phyloP scores from a whole-genome alignment of 2,888 invertebrate species.

The Phengaris alcon region DNA sequence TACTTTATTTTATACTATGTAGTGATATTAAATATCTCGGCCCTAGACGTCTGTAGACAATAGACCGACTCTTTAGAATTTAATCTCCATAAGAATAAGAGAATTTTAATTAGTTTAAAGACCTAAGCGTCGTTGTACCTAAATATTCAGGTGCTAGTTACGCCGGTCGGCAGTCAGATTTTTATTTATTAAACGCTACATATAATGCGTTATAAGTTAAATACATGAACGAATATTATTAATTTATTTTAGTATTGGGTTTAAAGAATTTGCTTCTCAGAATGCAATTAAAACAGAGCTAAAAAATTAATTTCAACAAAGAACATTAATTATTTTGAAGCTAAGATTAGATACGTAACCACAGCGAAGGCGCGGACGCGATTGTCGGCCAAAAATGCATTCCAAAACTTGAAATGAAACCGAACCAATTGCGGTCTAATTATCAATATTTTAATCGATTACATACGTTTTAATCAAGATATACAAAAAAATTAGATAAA shows the following conservation, averaged over 20 bases:
- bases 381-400: background rate
- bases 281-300: too few relatives aligned
- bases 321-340: too few relatives aligned
- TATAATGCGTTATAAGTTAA: too few relatives aligned
- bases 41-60: background rate
- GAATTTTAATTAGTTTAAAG: background rate
- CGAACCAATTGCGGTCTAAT: background rate
- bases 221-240: too few relatives aligned
- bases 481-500: slow-evolving; percentile 68
- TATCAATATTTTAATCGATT: slow-evolving; percentile 48
- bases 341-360: background rate
- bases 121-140: background rate
- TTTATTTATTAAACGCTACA: too few relatives aligned
- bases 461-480: slow-evolving; percentile 73
- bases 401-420: slow-evolving; percentile 12
- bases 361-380: background rate
- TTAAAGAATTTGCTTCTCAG: too few relatives aligned
- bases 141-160: too few relatives aligned
- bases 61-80: background rate
- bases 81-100: background rate
- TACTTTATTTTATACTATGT: too few relatives aligned
- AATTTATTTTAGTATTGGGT: too few relatives aligned
- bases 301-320: too few relatives aligned
- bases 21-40: background rate
- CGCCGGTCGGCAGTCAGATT: too few relatives aligned